phyloP scores from a whole-genome alignment of 2,888 invertebrate genomes.

The Drosophila bunnanda region DNA sequence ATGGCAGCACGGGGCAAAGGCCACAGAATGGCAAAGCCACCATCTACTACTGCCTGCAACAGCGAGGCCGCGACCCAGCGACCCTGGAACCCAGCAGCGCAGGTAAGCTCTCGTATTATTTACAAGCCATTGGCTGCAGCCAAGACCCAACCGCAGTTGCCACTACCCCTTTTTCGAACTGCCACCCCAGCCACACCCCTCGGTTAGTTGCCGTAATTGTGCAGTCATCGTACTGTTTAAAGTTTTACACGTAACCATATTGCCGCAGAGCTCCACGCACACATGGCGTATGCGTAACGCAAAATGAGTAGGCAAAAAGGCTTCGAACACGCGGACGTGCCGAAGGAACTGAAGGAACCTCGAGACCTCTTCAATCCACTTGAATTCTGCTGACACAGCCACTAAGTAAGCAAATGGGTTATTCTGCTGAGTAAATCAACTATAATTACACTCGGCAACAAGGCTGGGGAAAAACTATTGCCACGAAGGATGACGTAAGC shows the following conservation, averaged over 20 bases:
- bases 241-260: slow-evolving; percentile 65
- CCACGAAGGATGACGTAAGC: not conserved
- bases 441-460: slow-evolving; percentile 41
- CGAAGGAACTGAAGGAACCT: slow-evolving; percentile 33
- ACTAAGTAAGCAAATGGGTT: slow-evolving; percentile 39
- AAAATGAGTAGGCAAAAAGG: slow-evolving; percentile 64
- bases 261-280: slow-evolving; percentile 34
- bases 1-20: slow-evolving; percentile 27
- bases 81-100: slow-evolving; percentile 23
- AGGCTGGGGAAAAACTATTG: not conserved
- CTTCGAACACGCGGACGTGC: slow-evolving; percentile 13
- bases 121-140: slow-evolving; percentile 73
- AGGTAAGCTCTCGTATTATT: slow-evolving; percentile 59
- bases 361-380: slow-evolving; percentile 26
- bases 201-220: slow-evolving; percentile 63
- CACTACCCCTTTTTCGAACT: not conserved
- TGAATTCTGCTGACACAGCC: slow-evolving; percentile 50
- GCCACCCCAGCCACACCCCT: not conserved
- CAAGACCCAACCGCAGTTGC: slow-evolving; percentile 50
- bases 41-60: slow-evolving; percentile 2
- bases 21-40: slow-evolving; percentile 45
- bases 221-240: slow-evolving; percentile 69
- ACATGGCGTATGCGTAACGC: slow-evolving; percentile 66
- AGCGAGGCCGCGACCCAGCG: slow-evolving; percentile 21
- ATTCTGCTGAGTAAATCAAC: slow-evolving; percentile 48